Conservation (phyloP, 2,888 invertebrate species). For the Zelleria hepariella region DNA sequence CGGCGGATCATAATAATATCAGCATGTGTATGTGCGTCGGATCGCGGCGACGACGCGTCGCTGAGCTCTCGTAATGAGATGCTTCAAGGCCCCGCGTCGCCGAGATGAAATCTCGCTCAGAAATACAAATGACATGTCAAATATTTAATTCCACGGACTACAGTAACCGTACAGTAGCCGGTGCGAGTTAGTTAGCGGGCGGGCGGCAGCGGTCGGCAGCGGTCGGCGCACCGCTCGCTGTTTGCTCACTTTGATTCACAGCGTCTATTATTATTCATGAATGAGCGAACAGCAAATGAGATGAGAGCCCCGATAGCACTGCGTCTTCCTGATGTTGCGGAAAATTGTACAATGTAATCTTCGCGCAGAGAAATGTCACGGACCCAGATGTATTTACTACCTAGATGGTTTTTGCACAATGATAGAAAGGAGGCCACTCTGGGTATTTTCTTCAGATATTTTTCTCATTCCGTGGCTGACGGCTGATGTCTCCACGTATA, state of each 20-base stretch:
- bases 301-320: background rate
- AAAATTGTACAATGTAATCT: background rate
- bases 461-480: background rate
- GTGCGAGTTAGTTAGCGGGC: background rate
- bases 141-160: background rate
- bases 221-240: background rate
- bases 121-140: background rate
- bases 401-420: background rate
- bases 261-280: conserved; percentile 1
- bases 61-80: background rate
- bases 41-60: background rate
- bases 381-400: background rate
- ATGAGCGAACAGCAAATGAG: background rate
- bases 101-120: background rate
- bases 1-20: background rate
- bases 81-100: background rate
- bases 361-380: background rate
- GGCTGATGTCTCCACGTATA: no score
- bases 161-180: background rate
- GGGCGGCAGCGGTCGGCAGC: no score
- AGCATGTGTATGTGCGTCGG: background rate
- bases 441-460: background rate
- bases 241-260: background rate
- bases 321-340: background rate
- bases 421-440: background rate